phyloP scores from a whole-genome alignment of 53 echinoderm and acorn worm genomes.

The Antedon mediterranea region DNA sequence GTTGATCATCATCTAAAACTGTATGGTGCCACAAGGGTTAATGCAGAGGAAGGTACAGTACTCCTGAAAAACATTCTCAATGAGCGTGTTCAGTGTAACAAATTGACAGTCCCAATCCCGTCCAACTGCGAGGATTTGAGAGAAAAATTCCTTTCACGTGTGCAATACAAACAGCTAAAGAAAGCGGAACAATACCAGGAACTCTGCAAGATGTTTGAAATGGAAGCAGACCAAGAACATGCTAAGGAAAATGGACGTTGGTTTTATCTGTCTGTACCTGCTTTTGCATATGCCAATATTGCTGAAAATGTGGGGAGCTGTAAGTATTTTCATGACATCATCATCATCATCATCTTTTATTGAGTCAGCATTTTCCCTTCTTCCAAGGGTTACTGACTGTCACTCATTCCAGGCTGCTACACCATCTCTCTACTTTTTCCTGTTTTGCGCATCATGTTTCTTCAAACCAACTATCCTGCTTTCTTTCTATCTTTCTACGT shows the following conservation, averaged over 20 bases:
- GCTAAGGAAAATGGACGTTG: constrained; percentile 53
- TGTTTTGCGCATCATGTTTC: too few species aligned
- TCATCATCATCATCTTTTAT: too few species aligned
- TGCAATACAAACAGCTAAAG: constrained; percentile 42
- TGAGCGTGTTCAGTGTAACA: constrained; percentile 18
- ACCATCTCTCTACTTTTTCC: too few species aligned
- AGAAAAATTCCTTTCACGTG: not conserved
- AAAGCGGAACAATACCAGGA: constrained; percentile 40
- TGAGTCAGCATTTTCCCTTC: too few species aligned
- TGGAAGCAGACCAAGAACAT: constrained; percentile 11
- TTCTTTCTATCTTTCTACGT: too few species aligned
- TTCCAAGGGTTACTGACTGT: too few species aligned
- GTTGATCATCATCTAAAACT: not conserved
- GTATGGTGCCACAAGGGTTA: constrained; percentile 6
- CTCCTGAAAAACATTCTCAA: constrained; percentile 13
- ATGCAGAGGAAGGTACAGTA: not conserved
- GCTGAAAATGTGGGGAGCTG: constrained; percentile 56
- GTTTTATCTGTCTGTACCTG: constrained; percentile 83
- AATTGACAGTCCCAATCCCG: not conserved
- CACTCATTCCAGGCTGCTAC: too few species aligned
- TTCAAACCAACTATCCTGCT: too few species aligned
- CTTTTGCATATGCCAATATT: constrained; percentile 85
- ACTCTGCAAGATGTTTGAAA: constrained; percentile 22
- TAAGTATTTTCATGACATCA: constrained; percentile 4
- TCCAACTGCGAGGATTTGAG: not conserved